Evolutionary conservation across 2,888 invertebrate genomes (phyloP).

Genomic region (Alviniconcha strummeri): DNA sequence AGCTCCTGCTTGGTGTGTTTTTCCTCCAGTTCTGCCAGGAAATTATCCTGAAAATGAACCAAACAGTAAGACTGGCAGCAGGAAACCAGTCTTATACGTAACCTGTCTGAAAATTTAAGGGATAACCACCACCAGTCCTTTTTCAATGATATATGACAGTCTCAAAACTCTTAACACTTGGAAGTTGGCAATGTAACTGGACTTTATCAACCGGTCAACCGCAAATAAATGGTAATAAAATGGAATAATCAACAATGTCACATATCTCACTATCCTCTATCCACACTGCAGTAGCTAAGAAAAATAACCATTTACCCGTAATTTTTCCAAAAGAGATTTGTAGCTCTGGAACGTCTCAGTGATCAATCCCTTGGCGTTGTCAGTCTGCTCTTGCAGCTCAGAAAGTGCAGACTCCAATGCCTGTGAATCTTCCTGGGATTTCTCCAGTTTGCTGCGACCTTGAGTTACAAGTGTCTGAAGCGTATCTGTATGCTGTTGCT

Average conservation of each 20-base stretch:
- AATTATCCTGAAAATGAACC: conserved; percentile 79
- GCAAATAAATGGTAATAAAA: too few relatives aligned
- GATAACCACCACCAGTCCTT: background rate
- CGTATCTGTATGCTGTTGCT: conserved; percentile 85
- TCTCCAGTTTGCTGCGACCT: conserved; percentile 84
- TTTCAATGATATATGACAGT: background rate
- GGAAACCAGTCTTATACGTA: background rate
- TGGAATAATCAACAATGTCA: too few relatives aligned
- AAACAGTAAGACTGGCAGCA: background rate
- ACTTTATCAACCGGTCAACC: too few relatives aligned
- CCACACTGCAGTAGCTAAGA: too few relatives aligned
- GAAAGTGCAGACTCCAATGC: conserved; percentile 86
- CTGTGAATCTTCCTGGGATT: conserved; percentile 85
- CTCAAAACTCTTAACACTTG: too few relatives aligned
- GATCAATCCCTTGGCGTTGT: conserved; percentile 88
- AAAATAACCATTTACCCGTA: conserved; percentile 67
- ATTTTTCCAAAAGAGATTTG: conserved; percentile 87
- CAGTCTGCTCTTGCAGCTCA: conserved; percentile 90
- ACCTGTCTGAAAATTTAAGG: background rate
- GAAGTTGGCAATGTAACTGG: too few relatives aligned
- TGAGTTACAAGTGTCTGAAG: conserved; percentile 84
- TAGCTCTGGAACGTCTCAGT: conserved; percentile 74
- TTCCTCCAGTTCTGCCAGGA: conserved; percentile 73
- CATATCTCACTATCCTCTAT: too few relatives aligned
- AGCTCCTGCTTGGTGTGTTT: conserved; percentile 88